Conservation (phyloP, 2,797 vertebrate species). For the Scolopax rusticola region DNA sequence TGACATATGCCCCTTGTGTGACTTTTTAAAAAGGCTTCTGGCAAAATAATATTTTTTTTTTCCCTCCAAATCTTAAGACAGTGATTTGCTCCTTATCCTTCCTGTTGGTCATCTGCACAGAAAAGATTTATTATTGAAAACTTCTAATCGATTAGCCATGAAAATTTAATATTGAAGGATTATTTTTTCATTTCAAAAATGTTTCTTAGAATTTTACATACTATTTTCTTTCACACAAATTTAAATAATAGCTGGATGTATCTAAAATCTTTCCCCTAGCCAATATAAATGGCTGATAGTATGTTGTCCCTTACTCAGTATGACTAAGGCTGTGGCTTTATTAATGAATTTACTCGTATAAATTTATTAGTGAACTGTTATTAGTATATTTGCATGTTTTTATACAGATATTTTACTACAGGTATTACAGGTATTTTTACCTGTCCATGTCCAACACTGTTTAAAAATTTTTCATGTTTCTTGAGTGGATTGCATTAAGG, state of each 20-base stretch:
- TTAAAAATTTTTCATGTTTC: not conserved
- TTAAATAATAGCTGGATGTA: not conserved
- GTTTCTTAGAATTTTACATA: not conserved
- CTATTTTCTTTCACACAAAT: not conserved
- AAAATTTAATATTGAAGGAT: not conserved
- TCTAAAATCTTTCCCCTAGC: not conserved
- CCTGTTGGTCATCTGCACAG: not conserved
- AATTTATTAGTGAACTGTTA: not conserved
- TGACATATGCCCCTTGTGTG: not conserved
- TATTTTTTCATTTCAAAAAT: not conserved
- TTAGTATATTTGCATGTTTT: not conserved
- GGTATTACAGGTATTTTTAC: not conserved
- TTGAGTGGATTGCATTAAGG: not conserved
- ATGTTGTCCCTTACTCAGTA: not conserved
- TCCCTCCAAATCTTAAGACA: not conserved
- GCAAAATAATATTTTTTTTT: not conserved
- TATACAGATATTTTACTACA: not conserved
- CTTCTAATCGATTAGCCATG: not conserved
- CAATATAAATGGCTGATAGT: not conserved
- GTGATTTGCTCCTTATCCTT: not conserved
- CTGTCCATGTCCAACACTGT: not conserved
- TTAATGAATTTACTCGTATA: not conserved
- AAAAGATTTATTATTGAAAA: not conserved
- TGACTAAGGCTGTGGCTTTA: not conserved
- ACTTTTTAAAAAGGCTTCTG: not conserved